These are phyloP conservation scores for Philhelius pedissequus DNA, from an alignment of 2,888 invertebrate genomes.

Conservation along the genomic window DNA sequence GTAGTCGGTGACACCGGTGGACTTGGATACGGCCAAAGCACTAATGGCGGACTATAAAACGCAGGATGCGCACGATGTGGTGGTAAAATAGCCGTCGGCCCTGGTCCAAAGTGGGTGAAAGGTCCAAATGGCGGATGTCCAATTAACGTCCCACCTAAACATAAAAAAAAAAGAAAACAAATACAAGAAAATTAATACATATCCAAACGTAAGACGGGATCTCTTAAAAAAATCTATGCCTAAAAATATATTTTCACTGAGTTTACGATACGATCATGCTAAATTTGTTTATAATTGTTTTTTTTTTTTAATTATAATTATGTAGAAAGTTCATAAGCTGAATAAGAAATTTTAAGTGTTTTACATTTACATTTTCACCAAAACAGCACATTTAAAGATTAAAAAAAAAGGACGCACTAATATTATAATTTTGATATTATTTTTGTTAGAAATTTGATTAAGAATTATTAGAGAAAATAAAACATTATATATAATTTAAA, in stretches of 20 bases:
- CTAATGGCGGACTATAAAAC: slow-evolving; percentile 84
- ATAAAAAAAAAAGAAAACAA: slow-evolving; percentile 18
- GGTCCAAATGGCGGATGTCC: slow-evolving; percentile 79
- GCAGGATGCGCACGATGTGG: slow-evolving; percentile 80
- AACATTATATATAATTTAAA: slow-evolving; percentile 70
- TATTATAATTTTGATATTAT: slow-evolving; percentile 13
- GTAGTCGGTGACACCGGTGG: slow-evolving; percentile 96
- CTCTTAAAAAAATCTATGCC: background rate
- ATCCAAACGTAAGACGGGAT: background rate
- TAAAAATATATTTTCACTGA: slow-evolving; percentile 20
- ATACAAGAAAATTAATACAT: background rate
- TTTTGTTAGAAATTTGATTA: slow-evolving; percentile 51
- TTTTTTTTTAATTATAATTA: background rate
- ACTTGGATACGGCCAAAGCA: slow-evolving; percentile 97
- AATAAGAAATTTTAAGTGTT: slow-evolving; percentile 32
- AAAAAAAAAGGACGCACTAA: slow-evolving; percentile 33
- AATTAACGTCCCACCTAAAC: slow-evolving; percentile 82
- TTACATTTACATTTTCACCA: slow-evolving; percentile 44
- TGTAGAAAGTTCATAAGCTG: slow-evolving; percentile 15
- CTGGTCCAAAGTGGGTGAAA: slow-evolving; percentile 80
- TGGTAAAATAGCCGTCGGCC: slow-evolving; percentile 81
- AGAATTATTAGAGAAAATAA: background rate
- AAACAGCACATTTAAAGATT: slow-evolving; percentile 49
- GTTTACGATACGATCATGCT: slow-evolving; percentile 43
- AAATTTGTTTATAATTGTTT: background rate